Conservation (phyloP, 35 echinoderm and acorn worm genomes). For the Lytechinus pictus region DNA sequence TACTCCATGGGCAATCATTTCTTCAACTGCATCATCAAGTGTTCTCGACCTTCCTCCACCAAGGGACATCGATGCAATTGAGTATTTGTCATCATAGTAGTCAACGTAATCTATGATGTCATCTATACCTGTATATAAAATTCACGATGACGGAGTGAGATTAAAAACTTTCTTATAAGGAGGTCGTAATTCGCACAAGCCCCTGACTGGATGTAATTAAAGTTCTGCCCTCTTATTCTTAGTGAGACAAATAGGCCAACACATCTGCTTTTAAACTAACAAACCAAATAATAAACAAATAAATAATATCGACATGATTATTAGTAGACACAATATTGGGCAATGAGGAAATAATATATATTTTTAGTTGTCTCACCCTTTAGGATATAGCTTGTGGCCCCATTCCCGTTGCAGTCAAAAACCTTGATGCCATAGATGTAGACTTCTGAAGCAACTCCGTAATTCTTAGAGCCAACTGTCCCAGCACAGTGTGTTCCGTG, state of each 20-base stretch:
- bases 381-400: background rate
- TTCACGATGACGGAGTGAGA: no score
- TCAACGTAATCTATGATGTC: background rate
- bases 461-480: background rate
- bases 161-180: no score
- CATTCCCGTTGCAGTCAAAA: background rate
- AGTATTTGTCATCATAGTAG: background rate
- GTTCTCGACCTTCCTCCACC: constrained; percentile 46
- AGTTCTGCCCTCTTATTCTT: no score
- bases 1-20: constrained; percentile 26
- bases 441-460: constrained; percentile 8
- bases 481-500: constrained; percentile 23
- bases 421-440: background rate
- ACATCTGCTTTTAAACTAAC: no score
- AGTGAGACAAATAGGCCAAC: no score
- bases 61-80: constrained; percentile 62
- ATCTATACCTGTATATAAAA: background rate
- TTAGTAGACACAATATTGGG: no score
- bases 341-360: no score
- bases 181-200: no score
- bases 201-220: no score
- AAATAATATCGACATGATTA: no score
- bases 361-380: background rate
- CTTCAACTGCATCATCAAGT: constrained; percentile 55
- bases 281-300: no score